Percentiles rank a stretch among this genome's conserved stretches.
These are phyloP conservation scores for Psophia crepitans DNA, from an alignment of 2,113 vertebrate genomes.

Conservation along the genomic window DNA sequence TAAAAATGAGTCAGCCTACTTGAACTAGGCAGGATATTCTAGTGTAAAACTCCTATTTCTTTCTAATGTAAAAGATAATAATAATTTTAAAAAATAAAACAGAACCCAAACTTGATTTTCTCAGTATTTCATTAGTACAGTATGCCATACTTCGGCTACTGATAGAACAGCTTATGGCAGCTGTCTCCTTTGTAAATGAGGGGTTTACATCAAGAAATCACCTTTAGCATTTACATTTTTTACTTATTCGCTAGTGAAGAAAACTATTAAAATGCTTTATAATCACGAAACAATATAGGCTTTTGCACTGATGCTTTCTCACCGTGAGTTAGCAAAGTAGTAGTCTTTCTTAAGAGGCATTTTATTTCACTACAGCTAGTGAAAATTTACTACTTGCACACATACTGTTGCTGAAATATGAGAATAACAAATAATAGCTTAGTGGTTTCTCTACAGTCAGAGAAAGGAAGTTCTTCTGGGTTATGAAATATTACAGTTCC, in stretches of 20 bases:
- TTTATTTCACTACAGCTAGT: background rate
- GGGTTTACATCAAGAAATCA: background rate
- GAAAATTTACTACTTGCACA: background rate
- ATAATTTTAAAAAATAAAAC: background rate
- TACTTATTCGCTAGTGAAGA: background rate
- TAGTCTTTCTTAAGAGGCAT: background rate
- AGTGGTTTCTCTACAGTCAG: background rate
- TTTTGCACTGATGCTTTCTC: background rate
- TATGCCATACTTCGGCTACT: background rate
- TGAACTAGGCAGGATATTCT: background rate
- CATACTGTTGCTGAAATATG: background rate
- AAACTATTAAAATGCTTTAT: background rate
- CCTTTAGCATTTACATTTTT: background rate
- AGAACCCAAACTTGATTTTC: background rate
- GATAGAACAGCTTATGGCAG: background rate
- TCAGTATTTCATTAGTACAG: background rate
- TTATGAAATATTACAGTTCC: background rate
- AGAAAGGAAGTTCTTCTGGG: background rate
- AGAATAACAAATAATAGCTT: background rate
- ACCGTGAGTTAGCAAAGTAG: background rate
- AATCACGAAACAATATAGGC: background rate
- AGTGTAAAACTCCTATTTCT: background rate
- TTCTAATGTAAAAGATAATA: background rate
- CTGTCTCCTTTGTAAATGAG: background rate
- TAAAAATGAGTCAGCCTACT: background rate